phyloP scores from a whole-genome alignment of 2,888 invertebrate genomes.

The Hemaris fuciformis region DNA sequence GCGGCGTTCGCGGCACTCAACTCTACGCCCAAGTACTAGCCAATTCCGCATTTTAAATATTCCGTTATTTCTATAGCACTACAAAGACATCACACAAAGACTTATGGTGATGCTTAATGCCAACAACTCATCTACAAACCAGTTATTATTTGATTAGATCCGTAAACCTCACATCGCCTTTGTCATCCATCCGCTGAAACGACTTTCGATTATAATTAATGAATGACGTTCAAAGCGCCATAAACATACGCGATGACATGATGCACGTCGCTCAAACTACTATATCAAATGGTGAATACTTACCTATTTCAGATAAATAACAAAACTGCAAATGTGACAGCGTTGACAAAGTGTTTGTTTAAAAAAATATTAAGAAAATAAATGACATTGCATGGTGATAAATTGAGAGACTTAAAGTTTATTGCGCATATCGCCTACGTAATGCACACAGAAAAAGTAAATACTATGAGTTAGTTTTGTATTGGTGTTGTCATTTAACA shows the following conservation, averaged over 20 bases:
- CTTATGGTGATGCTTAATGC: constrained; percentile 39
- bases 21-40: constrained; percentile 64
- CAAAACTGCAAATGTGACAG: neutral
- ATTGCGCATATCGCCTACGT: constrained; percentile 3
- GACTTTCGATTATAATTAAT: constrained; percentile 16
- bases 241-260: neutral
- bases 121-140: constrained; percentile 36
- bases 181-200: constrained; percentile 25
- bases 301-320: neutral
- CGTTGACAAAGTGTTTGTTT: neutral
- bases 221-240: neutral
- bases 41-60: constrained; percentile 79
- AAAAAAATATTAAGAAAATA: constrained; percentile 3
- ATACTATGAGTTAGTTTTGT: constrained; percentile 19
- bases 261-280: neutral
- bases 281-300: neutral
- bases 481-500: constrained; percentile 38
- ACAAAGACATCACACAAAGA: constrained; percentile 46
- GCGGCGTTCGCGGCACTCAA: constrained; percentile 57
- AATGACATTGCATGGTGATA: constrained; percentile 8
- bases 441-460: constrained; percentile 7
- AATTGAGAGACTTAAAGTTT: constrained; percentile 4
- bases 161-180: constrained; percentile 23
- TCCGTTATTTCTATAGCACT: constrained; percentile 67
- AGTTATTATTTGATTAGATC: constrained; percentile 29